These are phyloP conservation scores for Trissolcus japonicus DNA, from an alignment of 2,888 invertebrate species.

Conservation along the genomic window DNA sequence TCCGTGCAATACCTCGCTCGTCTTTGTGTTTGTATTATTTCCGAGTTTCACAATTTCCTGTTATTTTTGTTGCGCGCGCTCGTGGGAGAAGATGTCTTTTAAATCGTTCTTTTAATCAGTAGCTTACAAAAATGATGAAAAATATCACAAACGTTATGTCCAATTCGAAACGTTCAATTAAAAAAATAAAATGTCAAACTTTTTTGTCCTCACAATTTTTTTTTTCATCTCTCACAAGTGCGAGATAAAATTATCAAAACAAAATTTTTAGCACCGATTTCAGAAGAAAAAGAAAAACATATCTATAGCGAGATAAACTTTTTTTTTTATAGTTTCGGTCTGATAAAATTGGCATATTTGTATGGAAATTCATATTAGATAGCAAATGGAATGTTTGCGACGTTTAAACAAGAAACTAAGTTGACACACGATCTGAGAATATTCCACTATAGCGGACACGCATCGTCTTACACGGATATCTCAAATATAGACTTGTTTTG, in stretches of 20 bases:
- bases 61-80: conserved; percentile 37
- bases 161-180: background rate
- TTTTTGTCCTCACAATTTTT: no score
- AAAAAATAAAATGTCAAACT: background rate
- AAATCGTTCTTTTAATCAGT: conserved; percentile 27
- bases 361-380: conserved; percentile 3
- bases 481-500: no score
- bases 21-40: conserved; percentile 41
- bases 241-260: no score
- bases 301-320: no score
- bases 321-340: background rate
- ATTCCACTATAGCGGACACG: background rate
- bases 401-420: background rate
- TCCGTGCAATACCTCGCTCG: conserved; percentile 13
- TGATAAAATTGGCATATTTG: conserved; percentile 4
- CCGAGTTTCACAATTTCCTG: conserved; percentile 55
- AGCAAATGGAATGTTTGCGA: background rate
- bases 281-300: no score
- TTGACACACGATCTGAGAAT: background rate
- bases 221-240: no score
- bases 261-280: no score
- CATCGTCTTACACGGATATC: conserved; percentile 3
- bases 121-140: background rate
- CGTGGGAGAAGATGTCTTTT: conserved; percentile 28
- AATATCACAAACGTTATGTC: background rate